Evolutionary conservation across 2,797 vertebrate species (phyloP), one percentile per base, ranked within the genome.

Genomic region (Acrocephalus scirpaceus): DNA sequence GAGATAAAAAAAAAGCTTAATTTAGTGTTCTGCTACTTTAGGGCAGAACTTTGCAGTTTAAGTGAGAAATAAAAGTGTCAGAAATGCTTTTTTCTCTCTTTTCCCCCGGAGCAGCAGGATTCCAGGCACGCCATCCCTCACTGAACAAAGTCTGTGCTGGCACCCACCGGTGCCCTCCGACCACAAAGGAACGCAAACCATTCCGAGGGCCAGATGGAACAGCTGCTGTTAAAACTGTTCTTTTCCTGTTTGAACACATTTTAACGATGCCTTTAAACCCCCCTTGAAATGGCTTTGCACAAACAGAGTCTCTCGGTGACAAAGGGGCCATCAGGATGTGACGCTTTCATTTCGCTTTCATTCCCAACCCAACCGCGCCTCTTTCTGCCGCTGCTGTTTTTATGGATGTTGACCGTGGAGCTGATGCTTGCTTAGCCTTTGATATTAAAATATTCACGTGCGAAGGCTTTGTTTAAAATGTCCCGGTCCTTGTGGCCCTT

Each of bases 231-330:
- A 15, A 78, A 78, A n/a, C 25, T 5, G 40, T 4, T 44, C 54
- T 38, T 85, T 66, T 29, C 69, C 64, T 66, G 67, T 71, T 40
- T n/a, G 60, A 77, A 45, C 38, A 29, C n/a, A 3, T 82, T 93
- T 93, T 93, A 92, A 92, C 29, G 74, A n/a, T 27, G 74, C 86
- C 87, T 87, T 95, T 21, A 95, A 95, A 9, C 61, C 2, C 57
- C 14, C 67, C 64, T 90, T 76, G 53, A 38, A 74, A 66, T 73
- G 77, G 67, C 14, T 58, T 60, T 70, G 26, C 17, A 38, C 86
- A 88, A 92, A 89, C 92, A 91, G 32, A 62, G 76, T 51, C 5
- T 30, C 4, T 2, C 47, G 9, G 77, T 11, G 5, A 40, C 60
- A 26, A 23, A 70, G 53, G 77, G 64, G 40, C 40, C 17, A 5